phyloP scores from a whole-genome alignment of 1,140 invertebrate species.

The Cherax quadricarinatus region DNA sequence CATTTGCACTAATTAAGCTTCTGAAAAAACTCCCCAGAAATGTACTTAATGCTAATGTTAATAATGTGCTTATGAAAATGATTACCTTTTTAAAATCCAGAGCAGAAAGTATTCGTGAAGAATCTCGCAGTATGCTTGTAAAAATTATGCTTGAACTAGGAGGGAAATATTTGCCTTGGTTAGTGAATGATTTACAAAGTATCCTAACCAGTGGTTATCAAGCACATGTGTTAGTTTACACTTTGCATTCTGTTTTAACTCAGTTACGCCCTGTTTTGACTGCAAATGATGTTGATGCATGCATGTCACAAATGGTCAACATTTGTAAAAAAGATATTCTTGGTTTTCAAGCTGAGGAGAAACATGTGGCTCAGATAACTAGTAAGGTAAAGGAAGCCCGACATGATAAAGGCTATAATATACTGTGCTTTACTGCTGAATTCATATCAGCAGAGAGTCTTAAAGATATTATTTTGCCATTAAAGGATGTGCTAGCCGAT shows the following conservation, averaged over 20 bases:
- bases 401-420: constrained; percentile 88
- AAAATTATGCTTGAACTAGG: constrained; percentile 93
- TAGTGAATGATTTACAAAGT: constrained; percentile 89
- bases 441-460: constrained; percentile 87
- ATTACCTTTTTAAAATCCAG: constrained; percentile 93
- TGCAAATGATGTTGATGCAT: constrained; percentile 86
- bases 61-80: constrained; percentile 91
- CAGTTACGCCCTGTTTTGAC: constrained; percentile 83
- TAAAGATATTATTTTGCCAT: constrained; percentile 86
- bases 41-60: constrained; percentile 75
- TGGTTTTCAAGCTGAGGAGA: constrained; percentile 91
- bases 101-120: constrained; percentile 90
- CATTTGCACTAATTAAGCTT: constrained; percentile 93
- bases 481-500: constrained; percentile 87
- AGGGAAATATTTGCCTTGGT: constrained; percentile 85
- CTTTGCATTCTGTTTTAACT: constrained; percentile 89
- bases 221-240: constrained; percentile 93
- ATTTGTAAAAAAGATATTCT: constrained; percentile 92
- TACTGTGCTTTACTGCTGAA: constrained; percentile 88
- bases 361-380: constrained; percentile 90
- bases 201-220: constrained; percentile 93
- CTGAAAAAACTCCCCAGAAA: constrained; percentile 89
- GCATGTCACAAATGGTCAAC: constrained; percentile 87
- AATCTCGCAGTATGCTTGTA: constrained; percentile 90
- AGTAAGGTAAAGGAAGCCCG: constrained; percentile 83